Evolutionary conservation across 2,797 vertebrate genomes (phyloP).

Genomic region (Salmo trutta): DNA sequence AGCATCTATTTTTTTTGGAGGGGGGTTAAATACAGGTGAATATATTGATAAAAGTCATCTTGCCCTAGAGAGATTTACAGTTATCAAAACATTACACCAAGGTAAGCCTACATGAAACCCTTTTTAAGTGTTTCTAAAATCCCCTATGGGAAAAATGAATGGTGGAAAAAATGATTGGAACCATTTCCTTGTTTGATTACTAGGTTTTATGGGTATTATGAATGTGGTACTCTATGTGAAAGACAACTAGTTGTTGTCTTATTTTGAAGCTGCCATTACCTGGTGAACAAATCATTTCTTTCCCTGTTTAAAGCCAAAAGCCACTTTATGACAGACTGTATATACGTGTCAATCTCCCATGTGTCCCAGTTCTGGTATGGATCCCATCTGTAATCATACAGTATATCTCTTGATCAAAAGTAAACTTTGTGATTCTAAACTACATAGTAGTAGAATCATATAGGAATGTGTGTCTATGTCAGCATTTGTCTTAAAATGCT

Average conservation of each 20-base stretch:
- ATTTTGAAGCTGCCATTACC: constrained; percentile 49
- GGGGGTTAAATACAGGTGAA: too few species aligned
- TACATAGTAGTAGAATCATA: background rate
- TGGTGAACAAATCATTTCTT: constrained; percentile 36
- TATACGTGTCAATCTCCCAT: constrained; percentile 33
- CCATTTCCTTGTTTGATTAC: too few species aligned
- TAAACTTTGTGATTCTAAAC: background rate
- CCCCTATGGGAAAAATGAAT: too few species aligned
- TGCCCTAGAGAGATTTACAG: too few species aligned
- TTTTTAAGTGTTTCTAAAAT: too few species aligned
- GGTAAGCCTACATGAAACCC: too few species aligned
- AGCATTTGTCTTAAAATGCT: background rate
- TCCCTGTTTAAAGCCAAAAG: constrained; percentile 12
- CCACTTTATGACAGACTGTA: constrained; percentile 40
- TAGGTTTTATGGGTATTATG: background rate
- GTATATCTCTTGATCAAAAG: background rate
- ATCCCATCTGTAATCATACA: background rate
- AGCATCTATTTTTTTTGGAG: too few species aligned
- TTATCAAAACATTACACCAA: too few species aligned
- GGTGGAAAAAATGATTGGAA: too few species aligned
- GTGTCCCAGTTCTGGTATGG: constrained; percentile 22
- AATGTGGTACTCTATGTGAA: background rate
- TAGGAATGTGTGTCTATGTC: background rate
- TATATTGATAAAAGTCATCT: too few species aligned
- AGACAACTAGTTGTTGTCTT: constrained; percentile 50